These are phyloP conservation scores for Melanotaenia pygmaea DNA, from an alignment of 2,797 vertebrate genomes.

Conservation along the genomic window DNA sequence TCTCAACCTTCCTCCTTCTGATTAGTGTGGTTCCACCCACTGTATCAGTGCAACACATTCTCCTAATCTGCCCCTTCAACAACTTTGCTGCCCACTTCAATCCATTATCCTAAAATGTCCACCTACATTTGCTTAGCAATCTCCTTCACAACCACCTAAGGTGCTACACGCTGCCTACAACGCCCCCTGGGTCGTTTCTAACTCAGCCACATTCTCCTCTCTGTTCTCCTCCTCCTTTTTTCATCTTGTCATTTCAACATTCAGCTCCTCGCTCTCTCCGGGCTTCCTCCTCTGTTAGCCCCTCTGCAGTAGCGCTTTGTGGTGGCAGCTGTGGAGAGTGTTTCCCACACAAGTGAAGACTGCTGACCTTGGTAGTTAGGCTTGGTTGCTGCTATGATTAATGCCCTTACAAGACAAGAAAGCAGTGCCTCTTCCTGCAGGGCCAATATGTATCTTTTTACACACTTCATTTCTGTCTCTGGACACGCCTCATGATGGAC, in stretches of 20 bases:
- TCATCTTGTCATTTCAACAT: constrained; percentile 60
- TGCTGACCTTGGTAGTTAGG: constrained; percentile 79
- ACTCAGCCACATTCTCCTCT: constrained; percentile 59
- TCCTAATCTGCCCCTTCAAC: constrained; percentile 44
- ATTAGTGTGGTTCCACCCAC: constrained; percentile 56
- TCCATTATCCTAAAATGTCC: constrained; percentile 75
- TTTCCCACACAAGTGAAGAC: constrained; percentile 74
- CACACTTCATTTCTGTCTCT: constrained; percentile 69
- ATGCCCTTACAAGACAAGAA: constrained; percentile 82
- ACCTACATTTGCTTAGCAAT: constrained; percentile 68
- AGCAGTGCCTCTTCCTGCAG: constrained; percentile 70
- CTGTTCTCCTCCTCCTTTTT: constrained; percentile 41
- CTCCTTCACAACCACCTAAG: constrained; percentile 57
- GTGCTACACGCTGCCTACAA: constrained; percentile 60
- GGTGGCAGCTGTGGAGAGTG: constrained; percentile 62
- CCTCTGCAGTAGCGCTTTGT: constrained; percentile 48
- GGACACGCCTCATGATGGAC: constrained; percentile 73
- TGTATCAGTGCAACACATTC: constrained; percentile 26
- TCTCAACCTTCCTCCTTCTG: constrained; percentile 43
- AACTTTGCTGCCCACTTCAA: constrained; percentile 57
- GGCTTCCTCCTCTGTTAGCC: constrained; percentile 47
- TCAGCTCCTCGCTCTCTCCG: constrained; percentile 54
- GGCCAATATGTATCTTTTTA: constrained; percentile 75
- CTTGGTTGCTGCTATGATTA: constrained; percentile 78
- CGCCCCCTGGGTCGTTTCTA: constrained; percentile 48